Conservation (phyloP, 2,113 vertebrate species). For the Cyanistes caeruleus region DNA sequence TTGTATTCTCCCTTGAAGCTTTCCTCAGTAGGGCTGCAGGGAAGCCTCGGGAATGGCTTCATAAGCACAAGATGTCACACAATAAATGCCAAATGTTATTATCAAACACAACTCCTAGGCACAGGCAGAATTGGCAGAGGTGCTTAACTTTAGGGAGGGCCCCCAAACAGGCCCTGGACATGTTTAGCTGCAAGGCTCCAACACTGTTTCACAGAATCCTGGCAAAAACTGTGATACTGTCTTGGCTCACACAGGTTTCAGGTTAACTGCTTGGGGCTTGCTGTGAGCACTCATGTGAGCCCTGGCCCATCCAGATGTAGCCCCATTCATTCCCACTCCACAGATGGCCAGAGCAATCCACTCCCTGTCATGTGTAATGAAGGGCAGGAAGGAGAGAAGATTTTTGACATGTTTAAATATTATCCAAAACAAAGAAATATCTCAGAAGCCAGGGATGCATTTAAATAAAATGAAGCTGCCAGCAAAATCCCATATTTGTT, state of each 20-base stretch:
- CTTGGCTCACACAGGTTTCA: neutral
- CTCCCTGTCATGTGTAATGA: conserved; percentile 7
- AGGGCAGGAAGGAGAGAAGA: neutral
- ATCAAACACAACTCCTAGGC: neutral
- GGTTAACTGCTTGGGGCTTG: neutral
- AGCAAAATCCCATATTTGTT: conserved; percentile 14
- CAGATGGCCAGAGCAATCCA: neutral
- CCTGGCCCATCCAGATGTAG: neutral
- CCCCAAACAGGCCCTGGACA: neutral
- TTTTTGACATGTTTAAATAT: conserved; percentile 31
- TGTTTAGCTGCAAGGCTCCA: neutral
- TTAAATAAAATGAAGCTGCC: conserved; percentile 49
- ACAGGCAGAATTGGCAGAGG: neutral
- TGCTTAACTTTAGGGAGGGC: neutral
- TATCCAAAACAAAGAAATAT: conserved; percentile 59
- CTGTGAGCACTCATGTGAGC: neutral
- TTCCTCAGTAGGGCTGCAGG: neutral
- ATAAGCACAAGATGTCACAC: neutral
- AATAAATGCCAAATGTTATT: conserved; percentile 1
- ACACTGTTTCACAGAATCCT: neutral
- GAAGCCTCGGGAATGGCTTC: neutral
- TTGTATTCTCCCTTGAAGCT: neutral
- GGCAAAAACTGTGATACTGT: neutral
- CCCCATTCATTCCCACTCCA: neutral
- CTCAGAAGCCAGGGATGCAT: conserved; percentile 42